phyloP scores from a whole-genome alignment of 2,888 invertebrate species.

The Drosophila anomalata region DNA sequence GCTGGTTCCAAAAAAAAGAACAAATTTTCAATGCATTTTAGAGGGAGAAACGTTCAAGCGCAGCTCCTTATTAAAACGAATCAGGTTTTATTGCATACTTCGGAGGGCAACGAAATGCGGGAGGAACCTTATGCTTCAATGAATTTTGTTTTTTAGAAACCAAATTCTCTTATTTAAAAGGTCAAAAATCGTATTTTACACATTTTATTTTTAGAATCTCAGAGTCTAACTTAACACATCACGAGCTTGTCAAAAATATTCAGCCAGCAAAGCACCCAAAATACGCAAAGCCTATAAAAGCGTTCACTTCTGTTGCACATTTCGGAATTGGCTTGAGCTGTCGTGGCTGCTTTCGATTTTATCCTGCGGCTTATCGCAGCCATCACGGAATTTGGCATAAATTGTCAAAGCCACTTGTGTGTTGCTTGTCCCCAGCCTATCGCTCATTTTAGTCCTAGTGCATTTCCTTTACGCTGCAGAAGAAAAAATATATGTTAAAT shows the following conservation, averaged over 20 bases:
- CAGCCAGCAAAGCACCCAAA: constrained; percentile 13
- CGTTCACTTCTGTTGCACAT: constrained; percentile 37
- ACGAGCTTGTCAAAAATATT: constrained; percentile 26
- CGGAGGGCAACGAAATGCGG: not conserved
- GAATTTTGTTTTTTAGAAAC: not conserved
- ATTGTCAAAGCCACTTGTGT: constrained; percentile 44
- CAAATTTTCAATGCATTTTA: constrained; percentile 21
- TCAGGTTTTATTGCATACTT: constrained; percentile 36
- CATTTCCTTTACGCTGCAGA: constrained; percentile 1
- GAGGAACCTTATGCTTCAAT: too few relatives aligned
- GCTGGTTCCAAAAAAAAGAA: constrained; percentile 14
- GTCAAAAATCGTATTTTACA: not conserved
- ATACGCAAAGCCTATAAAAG: constrained; percentile 20
- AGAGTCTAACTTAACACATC: constrained; percentile 17
- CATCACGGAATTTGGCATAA: constrained; percentile 58
- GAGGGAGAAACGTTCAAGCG: not conserved
- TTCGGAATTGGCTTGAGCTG: constrained; percentile 48
- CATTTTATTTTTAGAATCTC: constrained; percentile 14
- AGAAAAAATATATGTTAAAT: too few relatives aligned
- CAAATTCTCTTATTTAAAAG: not conserved
- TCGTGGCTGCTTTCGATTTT: constrained; percentile 43
- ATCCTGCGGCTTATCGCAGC: constrained; percentile 63
- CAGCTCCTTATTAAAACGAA: not conserved
- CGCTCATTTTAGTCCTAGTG: not conserved
- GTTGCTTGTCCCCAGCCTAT: not conserved